These are phyloP conservation scores for Perizoma flavofasciatum DNA, from an alignment of 2,888 invertebrate species.

Conservation along the genomic window DNA sequence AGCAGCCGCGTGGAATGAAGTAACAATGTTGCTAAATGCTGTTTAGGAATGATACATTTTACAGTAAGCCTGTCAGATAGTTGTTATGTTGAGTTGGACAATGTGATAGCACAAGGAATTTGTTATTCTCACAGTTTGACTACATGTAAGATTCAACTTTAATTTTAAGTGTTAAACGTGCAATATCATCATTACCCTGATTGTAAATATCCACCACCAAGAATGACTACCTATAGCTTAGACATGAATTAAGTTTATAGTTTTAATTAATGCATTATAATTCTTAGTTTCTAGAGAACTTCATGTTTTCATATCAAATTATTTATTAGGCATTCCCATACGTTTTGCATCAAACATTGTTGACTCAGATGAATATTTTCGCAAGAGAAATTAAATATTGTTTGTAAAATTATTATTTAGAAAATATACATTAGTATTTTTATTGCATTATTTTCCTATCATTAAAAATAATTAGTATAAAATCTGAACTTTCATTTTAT, in stretches of 20 bases:
- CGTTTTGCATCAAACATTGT: constrained; percentile 56
- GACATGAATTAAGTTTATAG: constrained; percentile 53
- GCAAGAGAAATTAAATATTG: constrained; percentile 55
- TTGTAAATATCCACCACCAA: constrained; percentile 66
- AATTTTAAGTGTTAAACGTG: constrained; percentile 80
- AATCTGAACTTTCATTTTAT: constrained; percentile 21
- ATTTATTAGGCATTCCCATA: constrained; percentile 78
- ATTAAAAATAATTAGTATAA: constrained; percentile 67
- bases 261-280: constrained; percentile 49
- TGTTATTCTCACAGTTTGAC: constrained; percentile 52
- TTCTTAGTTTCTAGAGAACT: constrained; percentile 48
- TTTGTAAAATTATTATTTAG: constrained; percentile 74
- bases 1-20: constrained; percentile 16
- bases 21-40: constrained; percentile 6
- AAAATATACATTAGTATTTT: constrained; percentile 78
- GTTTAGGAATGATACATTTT: background rate
- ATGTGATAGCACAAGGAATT: constrained; percentile 51
- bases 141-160: constrained; percentile 59
- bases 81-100: constrained; percentile 38
- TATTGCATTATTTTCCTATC: constrained; percentile 80
- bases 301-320: constrained; percentile 63
- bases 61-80: constrained; percentile 39
- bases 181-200: constrained; percentile 67
- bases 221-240: constrained; percentile 47
- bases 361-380: constrained; percentile 58